Conservation (phyloP, 1,140 invertebrate genomes). For the Hirudo medicinalis region DNA sequence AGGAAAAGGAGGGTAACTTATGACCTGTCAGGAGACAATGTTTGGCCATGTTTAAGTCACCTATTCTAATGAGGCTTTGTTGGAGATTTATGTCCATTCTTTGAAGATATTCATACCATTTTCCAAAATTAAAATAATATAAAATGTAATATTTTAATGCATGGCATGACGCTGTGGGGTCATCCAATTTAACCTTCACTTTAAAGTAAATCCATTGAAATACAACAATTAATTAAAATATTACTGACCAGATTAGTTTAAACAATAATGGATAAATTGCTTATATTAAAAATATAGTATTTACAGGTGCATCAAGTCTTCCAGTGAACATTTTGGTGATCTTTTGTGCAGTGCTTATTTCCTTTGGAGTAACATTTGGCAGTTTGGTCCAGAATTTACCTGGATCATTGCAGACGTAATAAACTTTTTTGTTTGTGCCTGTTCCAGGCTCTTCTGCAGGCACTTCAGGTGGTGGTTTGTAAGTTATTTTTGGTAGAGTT, state of each 20-base stretch:
- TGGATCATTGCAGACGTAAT: constrained; percentile 43
- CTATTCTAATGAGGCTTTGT: background rate
- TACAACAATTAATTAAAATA: background rate
- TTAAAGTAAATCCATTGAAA: background rate
- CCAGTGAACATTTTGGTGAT: constrained; percentile 44
- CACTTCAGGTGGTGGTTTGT: constrained; percentile 36
- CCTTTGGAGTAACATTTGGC: constrained; percentile 39
- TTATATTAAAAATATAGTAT: constrained; percentile 9
- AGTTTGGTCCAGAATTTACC: constrained; percentile 42
- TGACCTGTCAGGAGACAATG: constrained; percentile 27
- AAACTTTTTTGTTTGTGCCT: constrained; percentile 41
- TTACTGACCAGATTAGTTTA: background rate
- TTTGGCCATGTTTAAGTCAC: background rate
- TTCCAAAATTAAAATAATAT: too few relatives aligned
- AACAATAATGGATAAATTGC: background rate
- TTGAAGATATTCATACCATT: too few relatives aligned
- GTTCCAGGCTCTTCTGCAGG: constrained; percentile 38
- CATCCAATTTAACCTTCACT: background rate
- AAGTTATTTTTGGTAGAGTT: constrained; percentile 37
- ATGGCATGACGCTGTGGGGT: too few relatives aligned
- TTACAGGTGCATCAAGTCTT: constrained; percentile 39
- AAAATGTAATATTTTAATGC: too few relatives aligned
- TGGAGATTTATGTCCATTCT: too few relatives aligned
- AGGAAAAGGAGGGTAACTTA: constrained; percentile 44
- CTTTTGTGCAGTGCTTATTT: constrained; percentile 34